These are phyloP conservation scores for Gasterosteus nipponicus DNA, from an alignment of 2,113 vertebrate species.

Conservation along the genomic window DNA sequence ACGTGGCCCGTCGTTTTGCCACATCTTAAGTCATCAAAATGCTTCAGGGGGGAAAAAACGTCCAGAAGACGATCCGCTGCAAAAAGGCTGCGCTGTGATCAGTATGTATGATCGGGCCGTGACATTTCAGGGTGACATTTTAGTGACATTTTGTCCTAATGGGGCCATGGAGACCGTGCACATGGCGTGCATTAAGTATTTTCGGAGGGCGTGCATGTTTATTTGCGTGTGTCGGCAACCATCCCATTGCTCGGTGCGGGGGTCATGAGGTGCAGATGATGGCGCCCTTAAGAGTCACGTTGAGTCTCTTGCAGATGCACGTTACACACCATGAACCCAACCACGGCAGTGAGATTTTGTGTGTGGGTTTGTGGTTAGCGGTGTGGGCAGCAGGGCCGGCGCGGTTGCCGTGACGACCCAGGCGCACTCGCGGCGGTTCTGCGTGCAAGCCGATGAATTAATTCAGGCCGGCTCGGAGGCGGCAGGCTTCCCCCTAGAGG, in stretches of 20 bases:
- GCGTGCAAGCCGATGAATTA: constrained; percentile 69
- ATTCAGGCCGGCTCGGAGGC: constrained; percentile 70
- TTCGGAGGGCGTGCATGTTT: not conserved
- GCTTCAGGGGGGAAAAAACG: not conserved
- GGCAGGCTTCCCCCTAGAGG: constrained; percentile 50
- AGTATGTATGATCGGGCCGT: constrained; percentile 67
- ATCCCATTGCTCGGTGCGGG: not conserved
- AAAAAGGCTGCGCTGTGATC: constrained; percentile 44
- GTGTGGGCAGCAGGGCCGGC: constrained; percentile 66
- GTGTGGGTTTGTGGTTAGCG: constrained; percentile 63
- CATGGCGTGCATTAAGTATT: constrained; percentile 49
- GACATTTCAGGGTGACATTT: constrained; percentile 75
- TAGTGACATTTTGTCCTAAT: constrained; percentile 73
- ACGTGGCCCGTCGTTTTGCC: constrained; percentile 11
- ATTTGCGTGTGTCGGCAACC: constrained; percentile 12
- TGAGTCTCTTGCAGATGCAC: constrained; percentile 26
- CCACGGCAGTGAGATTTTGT: constrained; percentile 24
- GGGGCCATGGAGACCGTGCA: constrained; percentile 48
- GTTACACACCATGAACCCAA: constrained; percentile 24
- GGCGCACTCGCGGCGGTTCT: constrained; percentile 57
- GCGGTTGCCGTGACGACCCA: constrained; percentile 76
- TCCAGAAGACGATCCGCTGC: constrained; percentile 13
- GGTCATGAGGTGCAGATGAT: constrained; percentile 19
- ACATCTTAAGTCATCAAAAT: constrained; percentile 23
- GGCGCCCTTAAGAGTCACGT: constrained; percentile 21